Evolutionary conservation across 2,797 vertebrate genomes (phyloP).

Genomic region (Tragopan temminckii): DNA sequence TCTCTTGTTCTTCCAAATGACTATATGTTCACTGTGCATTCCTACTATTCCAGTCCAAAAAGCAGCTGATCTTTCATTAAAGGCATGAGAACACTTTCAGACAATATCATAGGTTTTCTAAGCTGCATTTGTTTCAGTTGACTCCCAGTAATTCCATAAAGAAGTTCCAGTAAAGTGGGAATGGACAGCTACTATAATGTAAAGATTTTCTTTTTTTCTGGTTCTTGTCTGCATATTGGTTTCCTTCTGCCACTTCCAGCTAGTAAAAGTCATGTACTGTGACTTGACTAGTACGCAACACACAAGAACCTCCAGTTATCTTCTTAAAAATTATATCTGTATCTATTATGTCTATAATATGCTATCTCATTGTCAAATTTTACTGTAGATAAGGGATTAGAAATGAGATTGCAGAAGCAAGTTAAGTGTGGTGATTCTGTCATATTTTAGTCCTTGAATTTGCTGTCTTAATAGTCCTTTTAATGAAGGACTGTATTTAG

Average conservation of each 20-base stretch:
- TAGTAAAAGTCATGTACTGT: not conserved
- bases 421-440: not conserved
- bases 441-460: not conserved
- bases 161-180: not conserved
- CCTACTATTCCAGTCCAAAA: not conserved
- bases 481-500: not conserved
- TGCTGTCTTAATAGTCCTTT: not conserved
- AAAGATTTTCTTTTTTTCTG: constrained; percentile 27
- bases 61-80: not conserved
- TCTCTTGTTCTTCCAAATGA: not conserved
- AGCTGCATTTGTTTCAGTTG: not conserved
- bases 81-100: not conserved
- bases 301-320: constrained; percentile 7
- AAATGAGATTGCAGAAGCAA: not conserved
- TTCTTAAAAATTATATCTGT: constrained; percentile 2
- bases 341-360: not conserved
- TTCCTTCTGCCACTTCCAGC: not conserved
- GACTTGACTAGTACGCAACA: constrained; percentile 13
- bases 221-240: not conserved
- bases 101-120: not conserved
- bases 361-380: not conserved
- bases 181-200: not conserved
- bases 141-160: not conserved
- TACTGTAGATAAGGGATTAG: not conserved
- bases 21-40: not conserved